Evolutionary conservation across 2,888 invertebrate species (phyloP).

Genomic region (Anticlea derivata): DNA sequence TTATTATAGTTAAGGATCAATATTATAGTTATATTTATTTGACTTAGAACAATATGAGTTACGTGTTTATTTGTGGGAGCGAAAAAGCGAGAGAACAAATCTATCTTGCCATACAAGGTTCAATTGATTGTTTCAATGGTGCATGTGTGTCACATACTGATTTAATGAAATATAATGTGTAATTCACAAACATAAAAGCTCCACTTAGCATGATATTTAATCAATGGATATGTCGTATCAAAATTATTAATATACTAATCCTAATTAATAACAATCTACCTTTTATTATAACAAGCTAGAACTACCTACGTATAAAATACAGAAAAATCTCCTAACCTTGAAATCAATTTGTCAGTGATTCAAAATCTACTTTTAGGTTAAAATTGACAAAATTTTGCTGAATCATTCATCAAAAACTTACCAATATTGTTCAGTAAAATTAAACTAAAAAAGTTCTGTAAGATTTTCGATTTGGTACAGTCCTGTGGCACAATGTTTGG

Average conservation of each 20-base stretch:
- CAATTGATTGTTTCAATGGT: background rate
- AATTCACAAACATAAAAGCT: constrained; percentile 21
- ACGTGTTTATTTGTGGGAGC: no score
- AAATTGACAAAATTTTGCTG: background rate
- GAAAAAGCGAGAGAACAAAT: no score
- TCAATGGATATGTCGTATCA: constrained; percentile 58
- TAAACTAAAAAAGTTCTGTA: no score
- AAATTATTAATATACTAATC: constrained; percentile 27
- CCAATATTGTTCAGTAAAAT: background rate
- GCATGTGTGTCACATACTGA: background rate
- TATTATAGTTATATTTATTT: no score
- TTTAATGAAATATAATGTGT: no score
- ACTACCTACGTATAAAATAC: constrained; percentile 28
- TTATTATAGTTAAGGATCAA: no score
- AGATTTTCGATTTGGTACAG: background rate
- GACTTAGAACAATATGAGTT: no score
- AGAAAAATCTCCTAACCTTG: background rate
- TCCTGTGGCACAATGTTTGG: constrained; percentile 44
- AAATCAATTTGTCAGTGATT: background rate
- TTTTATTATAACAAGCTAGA: constrained; percentile 42
- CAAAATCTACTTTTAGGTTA: no score
- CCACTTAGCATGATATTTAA: constrained; percentile 24
- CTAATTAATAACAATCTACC: constrained; percentile 54
- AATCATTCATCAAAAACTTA: background rate
- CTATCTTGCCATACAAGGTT: no score